Conservation (phyloP, 1,140 invertebrate genomes). For the Pseudachorutes palmiensis region DNA sequence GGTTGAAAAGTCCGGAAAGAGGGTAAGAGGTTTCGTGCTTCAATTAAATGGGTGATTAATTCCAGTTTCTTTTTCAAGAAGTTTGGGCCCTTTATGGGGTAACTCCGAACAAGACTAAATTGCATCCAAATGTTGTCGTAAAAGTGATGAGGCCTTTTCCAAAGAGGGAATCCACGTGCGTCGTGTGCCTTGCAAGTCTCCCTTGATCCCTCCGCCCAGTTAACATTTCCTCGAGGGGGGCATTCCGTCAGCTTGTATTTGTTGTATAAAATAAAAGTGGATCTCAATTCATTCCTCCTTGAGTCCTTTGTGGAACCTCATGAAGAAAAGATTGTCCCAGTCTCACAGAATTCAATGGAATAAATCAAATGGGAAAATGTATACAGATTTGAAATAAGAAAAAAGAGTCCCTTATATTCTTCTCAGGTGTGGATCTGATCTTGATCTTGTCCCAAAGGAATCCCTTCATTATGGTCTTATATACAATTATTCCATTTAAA, state of each 20-base stretch:
- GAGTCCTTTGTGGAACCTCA: not conserved
- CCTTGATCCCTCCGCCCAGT: not conserved
- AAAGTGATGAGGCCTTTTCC: not conserved
- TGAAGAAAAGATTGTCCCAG: not conserved
- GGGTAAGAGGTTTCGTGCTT: not conserved
- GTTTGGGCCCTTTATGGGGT: no score
- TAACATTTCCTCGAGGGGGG: not conserved
- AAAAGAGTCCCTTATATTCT: not conserved
- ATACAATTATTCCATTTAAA: not conserved
- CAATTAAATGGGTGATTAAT: conserved; percentile 11
- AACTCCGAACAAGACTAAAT: no score
- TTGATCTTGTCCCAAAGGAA: not conserved
- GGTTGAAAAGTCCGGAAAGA: conserved; percentile 2
- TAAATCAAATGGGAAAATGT: not conserved
- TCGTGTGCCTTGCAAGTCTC: conserved; percentile 30
- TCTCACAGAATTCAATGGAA: not conserved
- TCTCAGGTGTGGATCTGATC: not conserved
- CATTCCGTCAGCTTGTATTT: not conserved
- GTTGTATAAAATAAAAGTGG: not conserved
- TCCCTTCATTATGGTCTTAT: not conserved
- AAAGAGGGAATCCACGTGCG: conserved; percentile 21
- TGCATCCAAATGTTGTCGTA: not conserved
- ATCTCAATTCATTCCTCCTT: not conserved
- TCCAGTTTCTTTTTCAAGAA: conserved; percentile 6
- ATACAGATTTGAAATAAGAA: not conserved